phyloP scores from a whole-genome alignment of 2,888 invertebrate genomes.

The Gymnosoma rotundatum region DNA sequence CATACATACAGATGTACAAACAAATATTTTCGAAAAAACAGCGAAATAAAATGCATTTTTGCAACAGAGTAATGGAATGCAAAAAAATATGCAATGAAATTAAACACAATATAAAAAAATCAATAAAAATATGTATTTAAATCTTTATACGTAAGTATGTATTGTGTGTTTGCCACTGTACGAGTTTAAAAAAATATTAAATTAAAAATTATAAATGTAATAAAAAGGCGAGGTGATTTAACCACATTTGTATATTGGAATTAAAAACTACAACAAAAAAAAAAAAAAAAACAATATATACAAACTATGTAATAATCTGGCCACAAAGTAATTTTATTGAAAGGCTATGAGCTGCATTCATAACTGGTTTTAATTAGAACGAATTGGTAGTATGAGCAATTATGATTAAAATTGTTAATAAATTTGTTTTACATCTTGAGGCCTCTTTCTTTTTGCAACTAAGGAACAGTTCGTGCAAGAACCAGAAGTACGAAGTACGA shows the following conservation, averaged over 20 bases:
- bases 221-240: slow-evolving; percentile 35
- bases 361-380: too few relatives aligned
- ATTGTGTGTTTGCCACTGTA: not conserved
- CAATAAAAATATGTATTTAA: slow-evolving; percentile 34
- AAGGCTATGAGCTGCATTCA: too few relatives aligned
- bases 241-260: slow-evolving; percentile 48
- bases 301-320: not conserved
- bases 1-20: not conserved
- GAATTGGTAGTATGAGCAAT: slow-evolving; percentile 5
- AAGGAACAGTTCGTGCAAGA: not conserved
- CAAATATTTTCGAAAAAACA: slow-evolving; percentile 16
- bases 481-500: too few relatives aligned
- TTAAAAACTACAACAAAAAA: slow-evolving; percentile 4
- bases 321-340: not conserved
- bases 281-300: too few relatives aligned
- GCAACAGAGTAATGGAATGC: slow-evolving; percentile 3
- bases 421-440: not conserved
- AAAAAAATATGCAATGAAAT: slow-evolving; percentile 38
- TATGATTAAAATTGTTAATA: not conserved
- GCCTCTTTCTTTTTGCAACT: too few relatives aligned
- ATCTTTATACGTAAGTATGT: not conserved
- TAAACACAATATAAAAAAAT: slow-evolving; percentile 52
- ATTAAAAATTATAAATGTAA: slow-evolving; percentile 1
- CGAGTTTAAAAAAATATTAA: not conserved
- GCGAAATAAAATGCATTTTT: slow-evolving; percentile 22